Evolutionary conservation across 2,113 vertebrate genomes (phyloP).

Genomic region (Cebus imitator): DNA sequence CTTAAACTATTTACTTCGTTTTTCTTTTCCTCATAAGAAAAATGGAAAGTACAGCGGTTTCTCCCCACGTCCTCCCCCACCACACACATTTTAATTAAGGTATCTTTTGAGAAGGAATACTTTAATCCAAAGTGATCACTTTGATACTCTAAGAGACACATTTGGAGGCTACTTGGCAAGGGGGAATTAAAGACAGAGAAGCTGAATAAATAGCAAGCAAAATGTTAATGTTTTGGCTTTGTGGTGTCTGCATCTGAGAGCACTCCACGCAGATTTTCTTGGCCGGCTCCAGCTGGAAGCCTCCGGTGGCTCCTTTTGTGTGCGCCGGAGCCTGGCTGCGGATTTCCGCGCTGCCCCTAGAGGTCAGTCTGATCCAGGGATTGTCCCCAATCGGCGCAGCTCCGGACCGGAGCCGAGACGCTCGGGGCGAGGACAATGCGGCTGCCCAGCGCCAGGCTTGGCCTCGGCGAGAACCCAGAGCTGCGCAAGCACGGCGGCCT

Average conservation of each 20-base stretch:
- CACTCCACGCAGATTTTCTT: conserved; percentile 10
- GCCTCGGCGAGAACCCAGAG: background rate
- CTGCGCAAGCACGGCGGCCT: background rate
- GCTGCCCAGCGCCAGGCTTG: background rate
- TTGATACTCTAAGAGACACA: conserved; percentile 72
- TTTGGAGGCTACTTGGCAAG: conserved; percentile 75
- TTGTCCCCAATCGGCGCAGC: conserved; percentile 1
- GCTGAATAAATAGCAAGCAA: conserved; percentile 76
- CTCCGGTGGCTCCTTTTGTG: background rate
- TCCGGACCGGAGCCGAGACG: rapidly evolving
- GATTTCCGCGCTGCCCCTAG: conserved; percentile 76
- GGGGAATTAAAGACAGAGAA: conserved; percentile 75
- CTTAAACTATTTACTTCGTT: background rate
- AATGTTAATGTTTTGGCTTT: conserved; percentile 77
- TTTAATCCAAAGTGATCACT: conserved; percentile 77
- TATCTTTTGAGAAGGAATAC: conserved; percentile 74
- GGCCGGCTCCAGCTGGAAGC: conserved; percentile 33
- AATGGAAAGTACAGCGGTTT: background rate
- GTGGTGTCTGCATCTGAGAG: conserved; percentile 41
- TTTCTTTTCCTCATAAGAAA: background rate
- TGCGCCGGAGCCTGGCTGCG: conserved; percentile 52
- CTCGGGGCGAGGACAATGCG: rapidly evolving
- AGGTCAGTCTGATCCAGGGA: conserved; percentile 82
- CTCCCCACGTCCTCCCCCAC: background rate
- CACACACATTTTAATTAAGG: conserved; percentile 77